These are phyloP conservation scores for Lutraria lutraria DNA, from an alignment of 2,888 invertebrate genomes.

Conservation along the genomic window DNA sequence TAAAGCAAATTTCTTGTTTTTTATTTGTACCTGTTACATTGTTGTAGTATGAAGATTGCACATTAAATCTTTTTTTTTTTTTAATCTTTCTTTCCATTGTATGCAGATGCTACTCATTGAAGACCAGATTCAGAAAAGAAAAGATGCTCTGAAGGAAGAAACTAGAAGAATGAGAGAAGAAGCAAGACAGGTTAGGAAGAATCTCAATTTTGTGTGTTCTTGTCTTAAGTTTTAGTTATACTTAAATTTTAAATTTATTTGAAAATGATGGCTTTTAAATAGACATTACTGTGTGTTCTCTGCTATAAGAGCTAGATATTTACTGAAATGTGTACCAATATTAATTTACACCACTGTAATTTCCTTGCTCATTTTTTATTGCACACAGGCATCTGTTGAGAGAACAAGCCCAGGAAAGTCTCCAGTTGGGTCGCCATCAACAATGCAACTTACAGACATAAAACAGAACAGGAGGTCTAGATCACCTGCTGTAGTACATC, in stretches of 20 bases:
- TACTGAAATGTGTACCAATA: too few relatives aligned
- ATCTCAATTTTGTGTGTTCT: background rate
- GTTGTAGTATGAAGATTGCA: background rate
- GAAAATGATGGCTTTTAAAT: too few relatives aligned
- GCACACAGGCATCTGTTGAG: slow-evolving; percentile 23
- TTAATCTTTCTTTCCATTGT: background rate
- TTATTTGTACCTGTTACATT: too few relatives aligned
- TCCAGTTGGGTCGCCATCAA: slow-evolving; percentile 28
- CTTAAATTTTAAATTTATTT: too few relatives aligned
- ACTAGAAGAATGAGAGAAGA: slow-evolving; percentile 87
- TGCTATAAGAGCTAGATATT: too few relatives aligned
- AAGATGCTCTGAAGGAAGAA: slow-evolving; percentile 92
- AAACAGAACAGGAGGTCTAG: slow-evolving; percentile 15
- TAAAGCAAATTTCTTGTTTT: too few relatives aligned
- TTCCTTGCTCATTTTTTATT: too few relatives aligned
- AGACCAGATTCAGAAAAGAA: slow-evolving; percentile 92
- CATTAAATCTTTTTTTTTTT: background rate
- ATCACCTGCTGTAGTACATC: slow-evolving; percentile 28
- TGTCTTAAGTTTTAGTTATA: too few relatives aligned
- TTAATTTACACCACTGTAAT: too few relatives aligned
- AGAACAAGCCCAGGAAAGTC: slow-evolving; percentile 27
- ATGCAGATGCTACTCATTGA: slow-evolving; percentile 86
- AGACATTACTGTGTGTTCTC: too few relatives aligned
- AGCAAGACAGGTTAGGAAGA: slow-evolving; percentile 61
- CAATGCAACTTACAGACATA: background rate